Conservation (phyloP, 2,888 invertebrate genomes). For the Caenorhabditis afra region DNA sequence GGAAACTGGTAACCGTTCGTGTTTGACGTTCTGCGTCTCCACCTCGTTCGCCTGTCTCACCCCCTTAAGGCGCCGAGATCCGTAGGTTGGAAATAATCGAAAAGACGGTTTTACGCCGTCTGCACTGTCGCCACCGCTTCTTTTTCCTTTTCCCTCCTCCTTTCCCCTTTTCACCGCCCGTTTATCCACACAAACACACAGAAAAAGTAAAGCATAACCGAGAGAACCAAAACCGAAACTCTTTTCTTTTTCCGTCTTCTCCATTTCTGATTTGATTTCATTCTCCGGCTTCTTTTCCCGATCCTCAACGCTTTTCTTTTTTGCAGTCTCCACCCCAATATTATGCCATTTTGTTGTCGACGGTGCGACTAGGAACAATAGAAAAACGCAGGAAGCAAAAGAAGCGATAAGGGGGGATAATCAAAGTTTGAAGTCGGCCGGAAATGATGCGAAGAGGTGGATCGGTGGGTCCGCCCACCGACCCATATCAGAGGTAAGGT, state of each 20-base stretch:
- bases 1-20: background rate
- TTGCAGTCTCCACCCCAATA: background rate
- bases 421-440: background rate
- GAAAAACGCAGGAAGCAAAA: background rate
- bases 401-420: too few species aligned
- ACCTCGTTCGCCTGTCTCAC: background rate
- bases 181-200: constrained; percentile 12
- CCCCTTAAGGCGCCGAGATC: background rate
- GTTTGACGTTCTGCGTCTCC: constrained; percentile 2
- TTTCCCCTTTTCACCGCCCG: background rate
- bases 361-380: too few species aligned
- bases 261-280: background rate
- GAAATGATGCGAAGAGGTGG: constrained; percentile 60
- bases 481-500: constrained; percentile 56
- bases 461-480: constrained; percentile 58
- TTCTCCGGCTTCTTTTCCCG: background rate
- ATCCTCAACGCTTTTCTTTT: too few species aligned
- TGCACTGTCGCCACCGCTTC: constrained; percentile 1
- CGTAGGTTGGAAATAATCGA: constrained; percentile 13
- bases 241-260: too few species aligned
- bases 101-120: constrained; percentile 11
- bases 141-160: too few species aligned
- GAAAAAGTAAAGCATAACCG: background rate
- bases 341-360: background rate
- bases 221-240: too few species aligned